A percentile compares a stretch with the other conserved stretches of the same genome.
Conservation (phyloP, 2,888 invertebrate species). For the Seira ritae region DNA sequence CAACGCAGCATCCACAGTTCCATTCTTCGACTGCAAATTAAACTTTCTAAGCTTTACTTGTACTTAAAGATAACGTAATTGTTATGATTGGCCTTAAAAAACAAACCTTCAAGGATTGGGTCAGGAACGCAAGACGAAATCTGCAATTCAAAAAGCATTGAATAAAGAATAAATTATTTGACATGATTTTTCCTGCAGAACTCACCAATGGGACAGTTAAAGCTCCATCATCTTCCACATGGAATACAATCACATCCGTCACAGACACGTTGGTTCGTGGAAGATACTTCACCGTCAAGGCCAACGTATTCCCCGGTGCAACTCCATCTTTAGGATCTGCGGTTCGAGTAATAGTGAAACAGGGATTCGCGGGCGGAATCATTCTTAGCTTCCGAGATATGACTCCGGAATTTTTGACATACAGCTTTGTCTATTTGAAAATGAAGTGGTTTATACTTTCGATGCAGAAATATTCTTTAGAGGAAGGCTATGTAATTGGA, state of each 20-base stretch:
- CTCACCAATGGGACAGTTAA: conserved; percentile 64
- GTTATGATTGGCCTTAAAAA: not conserved
- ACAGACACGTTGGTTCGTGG: conserved; percentile 40
- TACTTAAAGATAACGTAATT: not conserved
- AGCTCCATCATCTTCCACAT: conserved; percentile 65
- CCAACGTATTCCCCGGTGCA: conserved; percentile 51
- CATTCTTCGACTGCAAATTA: conserved; percentile 63
- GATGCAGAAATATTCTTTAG: not conserved
- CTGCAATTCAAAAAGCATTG: conserved; percentile 1
- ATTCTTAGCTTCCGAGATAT: conserved; percentile 57
- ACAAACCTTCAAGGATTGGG: conserved; percentile 22
- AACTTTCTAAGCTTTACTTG: no score
- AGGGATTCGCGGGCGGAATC: conserved; percentile 59
- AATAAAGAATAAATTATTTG: not conserved
- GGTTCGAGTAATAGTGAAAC: conserved; percentile 47
- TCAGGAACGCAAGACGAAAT: not conserved
- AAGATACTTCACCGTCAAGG: conserved; percentile 45
- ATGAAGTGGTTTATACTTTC: not conserved
- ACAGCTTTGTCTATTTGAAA: conserved; percentile 31
- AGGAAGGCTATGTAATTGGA: not conserved
- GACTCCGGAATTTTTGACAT: conserved; percentile 51
- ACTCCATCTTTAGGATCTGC: conserved; percentile 37
- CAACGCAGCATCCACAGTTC: conserved; percentile 64
- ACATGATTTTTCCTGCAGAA: not conserved
- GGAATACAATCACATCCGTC: conserved; percentile 57